Conservation (phyloP, 2,113 vertebrate species). For the Ctenomys sociabilis region DNA sequence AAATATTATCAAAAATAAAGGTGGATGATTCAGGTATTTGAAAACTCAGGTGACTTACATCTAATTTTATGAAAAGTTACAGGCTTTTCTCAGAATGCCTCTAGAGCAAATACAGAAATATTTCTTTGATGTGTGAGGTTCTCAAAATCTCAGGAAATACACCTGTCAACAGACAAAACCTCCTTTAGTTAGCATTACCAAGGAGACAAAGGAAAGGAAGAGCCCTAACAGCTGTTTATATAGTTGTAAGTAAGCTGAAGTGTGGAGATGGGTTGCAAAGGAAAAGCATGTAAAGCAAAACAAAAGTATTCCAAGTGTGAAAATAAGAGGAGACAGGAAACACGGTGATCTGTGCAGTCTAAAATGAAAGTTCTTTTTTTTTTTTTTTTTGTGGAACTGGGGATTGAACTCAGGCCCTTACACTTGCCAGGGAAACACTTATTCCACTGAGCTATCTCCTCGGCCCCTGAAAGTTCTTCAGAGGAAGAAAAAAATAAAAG, state of each 20-base stretch:
- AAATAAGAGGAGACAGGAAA: slow-evolving; percentile 16
- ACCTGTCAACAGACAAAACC: background rate
- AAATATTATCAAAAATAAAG: slow-evolving; percentile 30
- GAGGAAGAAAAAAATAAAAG: background rate
- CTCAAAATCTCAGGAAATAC: slow-evolving; percentile 17
- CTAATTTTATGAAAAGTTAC: slow-evolving; percentile 53
- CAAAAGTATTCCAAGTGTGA: slow-evolving; percentile 50
- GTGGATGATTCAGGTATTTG: background rate
- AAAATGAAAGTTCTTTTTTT: slow-evolving; percentile 9
- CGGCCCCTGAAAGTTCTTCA: slow-evolving; percentile 4
- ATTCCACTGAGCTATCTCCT: too few relatives aligned
- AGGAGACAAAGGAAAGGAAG: slow-evolving; percentile 7
- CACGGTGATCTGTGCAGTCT: background rate
- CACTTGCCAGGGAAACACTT: too few relatives aligned
- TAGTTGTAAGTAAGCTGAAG: slow-evolving; percentile 13
- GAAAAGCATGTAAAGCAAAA: slow-evolving; percentile 35
- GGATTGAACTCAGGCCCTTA: too few relatives aligned
- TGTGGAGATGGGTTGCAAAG: background rate
- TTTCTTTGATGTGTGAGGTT: slow-evolving; percentile 27
- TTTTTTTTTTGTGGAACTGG: too few relatives aligned
- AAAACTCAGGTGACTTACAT: slow-evolving; percentile 33
- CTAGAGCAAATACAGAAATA: slow-evolving; percentile 17
- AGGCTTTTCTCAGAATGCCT: background rate
- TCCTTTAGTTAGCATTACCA: slow-evolving; percentile 18
- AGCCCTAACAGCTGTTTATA: background rate